Evolutionary conservation across 2,113 vertebrate species (phyloP), one percentile per base, ranked within the genome.

Genomic region (Agapornis roseicollis): DNA sequence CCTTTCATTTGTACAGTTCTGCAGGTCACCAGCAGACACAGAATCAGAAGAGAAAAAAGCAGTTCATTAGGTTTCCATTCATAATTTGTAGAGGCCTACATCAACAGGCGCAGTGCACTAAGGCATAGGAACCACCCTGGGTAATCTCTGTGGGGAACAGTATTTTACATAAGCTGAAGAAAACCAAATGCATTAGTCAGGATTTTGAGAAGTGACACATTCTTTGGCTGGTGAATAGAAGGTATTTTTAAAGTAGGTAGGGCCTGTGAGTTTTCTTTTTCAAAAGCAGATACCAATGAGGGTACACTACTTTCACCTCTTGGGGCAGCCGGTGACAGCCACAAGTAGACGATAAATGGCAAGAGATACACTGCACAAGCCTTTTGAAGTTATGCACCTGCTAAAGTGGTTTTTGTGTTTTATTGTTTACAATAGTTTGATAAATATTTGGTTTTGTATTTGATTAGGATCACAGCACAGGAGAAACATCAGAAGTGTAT

Each of bases 161-260:
- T 47, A 65, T 61, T 90, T 94, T 90, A 74, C n/a, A 68, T 95
- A 97, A 95, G 35, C 55, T 64, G 72, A 74, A 71, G 80, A 90
- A 87, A 49, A 17, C 3, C 29, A 64, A 74, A 88, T 11, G 7
- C 39, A 47, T 68, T 50, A 83, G 80, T 56, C 56, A 86, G 78
- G 60, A 81, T 86, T 96, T 65, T 82, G 65, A 90, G 73, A 80
- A 91, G 14, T 93, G 73, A 92, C 84, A 81, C 52, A 65, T 95
- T 71, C n/a, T 72, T 88, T 85, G 61, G 69, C 44, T 69, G 41
- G 3, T 17, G n/a, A 92, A 81, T 41, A 64, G 44, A 65, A 93
- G n/a, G 15, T 71, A 94, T 86, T 83, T 93, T 94, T 89, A 94
- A 81, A 74, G 25, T 11, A 19, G 9, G 11, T 52, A 47, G 24